Conservation (phyloP, 2,113 vertebrate species). For the Struthio camelus region DNA sequence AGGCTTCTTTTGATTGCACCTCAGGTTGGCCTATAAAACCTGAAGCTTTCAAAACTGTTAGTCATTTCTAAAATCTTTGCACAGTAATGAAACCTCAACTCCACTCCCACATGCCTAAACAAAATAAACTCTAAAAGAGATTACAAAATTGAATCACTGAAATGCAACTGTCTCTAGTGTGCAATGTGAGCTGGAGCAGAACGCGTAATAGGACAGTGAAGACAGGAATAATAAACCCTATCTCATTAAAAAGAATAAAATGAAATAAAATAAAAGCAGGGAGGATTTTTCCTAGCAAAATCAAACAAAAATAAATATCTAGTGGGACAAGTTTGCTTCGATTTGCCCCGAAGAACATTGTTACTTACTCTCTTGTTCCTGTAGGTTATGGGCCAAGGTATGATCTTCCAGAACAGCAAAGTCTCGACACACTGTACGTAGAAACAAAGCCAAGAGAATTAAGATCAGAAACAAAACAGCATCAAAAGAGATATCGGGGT, state of each 20-base stretch:
- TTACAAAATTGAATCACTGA: not conserved
- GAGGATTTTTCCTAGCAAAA: constrained; percentile 1
- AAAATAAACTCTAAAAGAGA: not conserved
- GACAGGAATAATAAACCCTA: not conserved
- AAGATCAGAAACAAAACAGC: not conserved
- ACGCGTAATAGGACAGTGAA: not conserved
- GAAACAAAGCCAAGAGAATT: not conserved
- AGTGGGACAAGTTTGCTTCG: not conserved
- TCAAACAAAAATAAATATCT: not conserved
- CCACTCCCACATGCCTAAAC: not conserved
- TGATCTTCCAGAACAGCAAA: constrained; percentile 96
- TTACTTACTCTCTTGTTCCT: constrained; percentile 97
- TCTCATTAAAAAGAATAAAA: not conserved
- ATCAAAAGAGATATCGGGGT: not conserved
- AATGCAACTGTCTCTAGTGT: not conserved
- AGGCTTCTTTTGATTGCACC: not conserved
- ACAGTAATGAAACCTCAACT: constrained; percentile 2
- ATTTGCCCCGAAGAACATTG: not conserved
- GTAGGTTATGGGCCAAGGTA: constrained; percentile 93
- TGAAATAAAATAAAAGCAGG: not conserved
- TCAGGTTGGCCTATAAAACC: not conserved
- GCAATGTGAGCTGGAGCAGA: not conserved
- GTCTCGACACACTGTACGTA: constrained; percentile 87
- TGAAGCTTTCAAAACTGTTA: not conserved
- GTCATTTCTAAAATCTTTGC: not conserved